A percentile compares a stretch with the other conserved stretches of the same genome.
phyloP scores from a whole-genome alignment of 2,797 vertebrate species.

The Avahi laniger region DNA sequence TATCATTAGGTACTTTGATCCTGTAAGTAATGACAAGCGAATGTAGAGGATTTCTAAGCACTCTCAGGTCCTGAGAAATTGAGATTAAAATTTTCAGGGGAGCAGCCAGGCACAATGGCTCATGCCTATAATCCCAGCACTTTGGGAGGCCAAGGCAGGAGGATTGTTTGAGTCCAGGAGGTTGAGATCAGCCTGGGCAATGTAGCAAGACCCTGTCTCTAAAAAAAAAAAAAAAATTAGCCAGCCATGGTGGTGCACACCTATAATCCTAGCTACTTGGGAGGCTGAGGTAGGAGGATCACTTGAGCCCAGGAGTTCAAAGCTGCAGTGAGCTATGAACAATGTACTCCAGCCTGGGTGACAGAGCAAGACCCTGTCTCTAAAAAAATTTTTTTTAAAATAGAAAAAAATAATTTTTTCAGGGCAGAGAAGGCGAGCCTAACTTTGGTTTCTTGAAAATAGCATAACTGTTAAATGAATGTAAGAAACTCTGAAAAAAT shows the following conservation, averaged over 20 bases:
- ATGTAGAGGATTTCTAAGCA: background rate
- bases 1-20: background rate
- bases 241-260: background rate
- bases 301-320: background rate
- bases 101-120: background rate
- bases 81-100: background rate
- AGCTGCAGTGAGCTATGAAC: background rate
- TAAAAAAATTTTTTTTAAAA: background rate
- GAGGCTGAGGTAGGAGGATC: background rate
- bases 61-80: background rate
- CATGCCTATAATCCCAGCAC: background rate
- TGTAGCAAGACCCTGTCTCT: background rate
- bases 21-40: background rate
- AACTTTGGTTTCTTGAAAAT: background rate
- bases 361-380: background rate
- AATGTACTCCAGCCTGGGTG: background rate
- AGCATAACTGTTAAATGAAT: background rate
- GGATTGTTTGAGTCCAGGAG: background rate
- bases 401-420: background rate
- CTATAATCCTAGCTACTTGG: background rate
- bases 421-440: background rate
- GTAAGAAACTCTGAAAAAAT: background rate
- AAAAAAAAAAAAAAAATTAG: background rate
- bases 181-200: background rate
- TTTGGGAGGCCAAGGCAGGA: background rate